A percentile compares a stretch with the other conserved stretches of the same genome.
phyloP scores from a whole-genome alignment of 2,113 vertebrate genomes.

The Oenanthe melanoleuca region DNA sequence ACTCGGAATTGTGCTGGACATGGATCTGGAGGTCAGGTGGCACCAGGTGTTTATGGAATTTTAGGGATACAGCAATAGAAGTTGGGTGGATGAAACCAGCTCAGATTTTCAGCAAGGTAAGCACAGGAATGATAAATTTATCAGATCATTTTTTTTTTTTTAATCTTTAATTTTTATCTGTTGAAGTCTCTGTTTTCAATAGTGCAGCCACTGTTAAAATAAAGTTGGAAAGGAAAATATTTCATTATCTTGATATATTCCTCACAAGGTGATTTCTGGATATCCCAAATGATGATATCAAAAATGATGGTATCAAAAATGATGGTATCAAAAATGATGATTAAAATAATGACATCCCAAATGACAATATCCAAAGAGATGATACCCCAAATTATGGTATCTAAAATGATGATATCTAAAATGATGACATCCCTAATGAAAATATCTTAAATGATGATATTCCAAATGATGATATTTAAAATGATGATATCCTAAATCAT shows the following conservation, averaged over 20 bases:
- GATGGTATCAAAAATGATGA: background rate
- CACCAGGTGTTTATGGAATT: background rate
- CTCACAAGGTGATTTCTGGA: rapidly evolving
- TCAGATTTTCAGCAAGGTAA: background rate
- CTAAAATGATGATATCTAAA: too few relatives aligned
- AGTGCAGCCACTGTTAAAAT: background rate
- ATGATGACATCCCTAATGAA: background rate
- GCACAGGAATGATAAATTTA: background rate
- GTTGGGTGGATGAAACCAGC: background rate
- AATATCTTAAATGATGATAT: too few relatives aligned
- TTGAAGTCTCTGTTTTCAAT: background rate
- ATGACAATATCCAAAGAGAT: too few relatives aligned
- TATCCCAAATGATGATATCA: too few relatives aligned
- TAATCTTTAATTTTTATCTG: background rate
- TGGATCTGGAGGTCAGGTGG: background rate
- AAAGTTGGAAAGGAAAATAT: background rate
- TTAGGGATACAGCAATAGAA: background rate
- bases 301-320: too few relatives aligned
- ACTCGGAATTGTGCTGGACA: rapidly evolving
- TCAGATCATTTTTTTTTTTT: background rate
- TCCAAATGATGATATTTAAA: background rate
- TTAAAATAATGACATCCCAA: background rate
- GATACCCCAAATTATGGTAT: too few relatives aligned
- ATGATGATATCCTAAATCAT: too few relatives aligned
- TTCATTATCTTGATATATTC: background rate